Evolutionary conservation across 2,888 invertebrate species (phyloP).

Genomic region (Lapara coniferarum): DNA sequence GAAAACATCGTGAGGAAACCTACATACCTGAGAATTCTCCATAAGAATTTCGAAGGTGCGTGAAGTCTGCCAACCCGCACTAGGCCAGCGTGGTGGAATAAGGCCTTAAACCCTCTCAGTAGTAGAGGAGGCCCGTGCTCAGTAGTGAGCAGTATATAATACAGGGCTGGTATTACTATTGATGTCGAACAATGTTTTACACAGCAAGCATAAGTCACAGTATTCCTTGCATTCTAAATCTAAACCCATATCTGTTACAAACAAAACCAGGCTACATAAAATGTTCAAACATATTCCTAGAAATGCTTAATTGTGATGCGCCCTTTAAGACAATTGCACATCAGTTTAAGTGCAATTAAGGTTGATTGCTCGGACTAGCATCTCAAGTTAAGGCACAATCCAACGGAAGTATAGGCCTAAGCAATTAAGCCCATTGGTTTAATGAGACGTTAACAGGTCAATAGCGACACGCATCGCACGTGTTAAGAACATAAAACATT

Average conservation of each 20-base stretch:
- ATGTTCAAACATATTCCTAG: not conserved
- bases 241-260: no score
- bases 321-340: conserved; percentile 10
- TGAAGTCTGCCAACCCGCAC: no score
- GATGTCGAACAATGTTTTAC: no score
- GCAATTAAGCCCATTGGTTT: conserved; percentile 59
- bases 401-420: conserved; percentile 41
- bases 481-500: conserved; percentile 49
- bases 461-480: conserved; percentile 36
- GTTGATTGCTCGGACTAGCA: not conserved
- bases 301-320: not conserved
- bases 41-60: no score
- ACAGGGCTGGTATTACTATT: no score
- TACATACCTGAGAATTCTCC: no score
- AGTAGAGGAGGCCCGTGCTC: no score
- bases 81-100: no score
- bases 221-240: not conserved
- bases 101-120: no score
- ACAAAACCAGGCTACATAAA: not conserved
- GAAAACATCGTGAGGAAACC: no score
- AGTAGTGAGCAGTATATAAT: no score
- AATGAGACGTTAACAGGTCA: conserved; percentile 60
- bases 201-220: not conserved
- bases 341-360: not conserved
- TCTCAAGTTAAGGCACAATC: conserved; percentile 1